These are phyloP conservation scores for Cetoscarus ocellatus DNA, from an alignment of 2,797 vertebrate species.

Conservation along the genomic window DNA sequence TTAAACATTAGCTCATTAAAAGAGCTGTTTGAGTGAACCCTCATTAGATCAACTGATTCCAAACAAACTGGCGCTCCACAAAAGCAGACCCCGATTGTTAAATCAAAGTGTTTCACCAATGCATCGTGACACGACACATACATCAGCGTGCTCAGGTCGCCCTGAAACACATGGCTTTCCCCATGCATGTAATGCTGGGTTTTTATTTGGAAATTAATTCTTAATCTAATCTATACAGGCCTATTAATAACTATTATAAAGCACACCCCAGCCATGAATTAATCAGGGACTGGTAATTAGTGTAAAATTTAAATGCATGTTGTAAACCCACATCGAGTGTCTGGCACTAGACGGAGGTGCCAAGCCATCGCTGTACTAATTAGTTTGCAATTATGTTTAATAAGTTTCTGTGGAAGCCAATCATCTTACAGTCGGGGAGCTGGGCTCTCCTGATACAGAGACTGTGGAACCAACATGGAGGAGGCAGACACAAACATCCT, in stretches of 20 bases:
- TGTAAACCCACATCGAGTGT: slow-evolving; percentile 86
- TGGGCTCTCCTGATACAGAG: slow-evolving; percentile 65
- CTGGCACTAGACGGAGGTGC: slow-evolving; percentile 84
- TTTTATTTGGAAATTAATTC: slow-evolving; percentile 86
- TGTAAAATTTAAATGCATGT: slow-evolving; percentile 88
- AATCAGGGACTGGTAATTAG: slow-evolving; percentile 88
- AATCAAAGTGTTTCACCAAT: slow-evolving; percentile 67
- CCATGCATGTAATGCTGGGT: slow-evolving; percentile 79
- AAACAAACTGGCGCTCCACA: slow-evolving; percentile 49
- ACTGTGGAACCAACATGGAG: slow-evolving; percentile 48
- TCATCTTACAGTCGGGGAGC: slow-evolving; percentile 76
- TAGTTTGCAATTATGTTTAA: slow-evolving; percentile 90
- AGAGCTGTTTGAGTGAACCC: slow-evolving; percentile 52
- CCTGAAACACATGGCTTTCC: slow-evolving; percentile 59
- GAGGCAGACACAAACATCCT: slow-evolving; percentile 24
- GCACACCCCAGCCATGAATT: slow-evolving; percentile 82
- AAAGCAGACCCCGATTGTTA: slow-evolving; percentile 61
- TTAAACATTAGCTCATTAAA: slow-evolving; percentile 58
- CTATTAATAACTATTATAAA: slow-evolving; percentile 88
- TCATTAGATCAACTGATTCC: slow-evolving; percentile 68
- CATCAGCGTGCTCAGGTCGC: slow-evolving; percentile 70
- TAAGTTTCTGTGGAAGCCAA: slow-evolving; percentile 86
- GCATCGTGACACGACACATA: slow-evolving; percentile 68
- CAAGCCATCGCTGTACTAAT: slow-evolving; percentile 88
- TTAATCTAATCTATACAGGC: slow-evolving; percentile 86